A percentile compares a stretch with the other conserved stretches of the same genome.
These are phyloP conservation scores for Dryomyza anilis DNA, from an alignment of 2,888 invertebrate genomes.

Conservation along the genomic window DNA sequence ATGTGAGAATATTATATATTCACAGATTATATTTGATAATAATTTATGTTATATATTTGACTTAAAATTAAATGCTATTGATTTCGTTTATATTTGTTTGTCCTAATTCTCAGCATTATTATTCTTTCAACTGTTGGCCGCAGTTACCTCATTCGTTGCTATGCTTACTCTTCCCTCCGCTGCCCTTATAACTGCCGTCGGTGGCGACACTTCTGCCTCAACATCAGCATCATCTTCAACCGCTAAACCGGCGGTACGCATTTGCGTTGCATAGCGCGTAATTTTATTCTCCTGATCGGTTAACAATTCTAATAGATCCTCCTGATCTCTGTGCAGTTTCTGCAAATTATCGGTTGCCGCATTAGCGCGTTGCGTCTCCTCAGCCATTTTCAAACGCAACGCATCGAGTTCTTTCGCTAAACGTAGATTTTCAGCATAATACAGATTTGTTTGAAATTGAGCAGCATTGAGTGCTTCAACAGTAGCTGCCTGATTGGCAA, in stretches of 20 bases:
- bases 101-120: neutral
- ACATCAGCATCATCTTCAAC: slow-evolving; percentile 52
- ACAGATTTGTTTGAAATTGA: slow-evolving; percentile 52
- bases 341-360: slow-evolving; percentile 64
- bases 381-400: slow-evolving; percentile 44
- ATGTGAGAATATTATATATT: no score
- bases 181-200: no score
- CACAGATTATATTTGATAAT: no score
- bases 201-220: slow-evolving; percentile 19
- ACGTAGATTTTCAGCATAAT: slow-evolving; percentile 58
- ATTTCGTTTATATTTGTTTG: no score
- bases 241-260: slow-evolving; percentile 62
- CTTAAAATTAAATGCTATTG: no score
- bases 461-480: slow-evolving; percentile 46
- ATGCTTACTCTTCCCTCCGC: no score
- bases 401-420: slow-evolving; percentile 52
- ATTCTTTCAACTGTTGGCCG: slow-evolving; percentile 11
- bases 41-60: no score
- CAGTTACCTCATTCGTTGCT: neutral
- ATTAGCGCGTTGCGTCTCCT: slow-evolving; percentile 48
- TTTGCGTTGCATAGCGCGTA: slow-evolving; percentile 67
- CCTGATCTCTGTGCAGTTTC: slow-evolving; percentile 84
- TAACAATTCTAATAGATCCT: slow-evolving; percentile 86
- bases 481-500: slow-evolving; percentile 14
- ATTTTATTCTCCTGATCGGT: slow-evolving; percentile 84